These are phyloP conservation scores for Mesoclemmys tuberculata DNA, from an alignment of 2,113 vertebrate genomes.

Conservation along the genomic window DNA sequence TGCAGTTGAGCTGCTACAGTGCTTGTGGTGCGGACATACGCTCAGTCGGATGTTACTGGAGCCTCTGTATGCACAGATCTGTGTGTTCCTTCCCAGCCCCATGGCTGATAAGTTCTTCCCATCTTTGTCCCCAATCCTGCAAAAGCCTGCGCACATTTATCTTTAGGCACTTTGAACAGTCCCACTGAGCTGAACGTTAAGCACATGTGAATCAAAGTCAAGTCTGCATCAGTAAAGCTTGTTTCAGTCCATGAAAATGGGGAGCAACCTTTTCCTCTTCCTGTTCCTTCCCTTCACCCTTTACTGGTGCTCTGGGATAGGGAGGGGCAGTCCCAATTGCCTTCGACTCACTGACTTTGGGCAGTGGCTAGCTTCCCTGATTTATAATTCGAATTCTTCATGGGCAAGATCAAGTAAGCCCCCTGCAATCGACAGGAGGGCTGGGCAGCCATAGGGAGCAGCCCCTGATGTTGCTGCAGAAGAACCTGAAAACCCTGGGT, in stretches of 20 bases:
- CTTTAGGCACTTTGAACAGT: background rate
- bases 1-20: too few species aligned
- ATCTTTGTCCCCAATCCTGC: background rate
- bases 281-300: rapidly evolving
- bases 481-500: background rate
- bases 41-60: background rate
- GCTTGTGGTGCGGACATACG: too few species aligned
- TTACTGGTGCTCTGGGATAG: background rate
- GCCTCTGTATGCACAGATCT: rapidly evolving
- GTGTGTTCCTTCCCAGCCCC: rapidly evolving
- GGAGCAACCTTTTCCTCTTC: background rate
- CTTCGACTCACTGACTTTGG: background rate
- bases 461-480: background rate
- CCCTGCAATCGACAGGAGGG: background rate
- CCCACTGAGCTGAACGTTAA: rapidly evolving
- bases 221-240: background rate
- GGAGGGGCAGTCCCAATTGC: background rate
- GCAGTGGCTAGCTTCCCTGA: rapidly evolving
- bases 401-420: background rate
- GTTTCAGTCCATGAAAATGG: rapidly evolving
- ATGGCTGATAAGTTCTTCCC: background rate
- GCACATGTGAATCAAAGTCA: rapidly evolving
- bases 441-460: background rate
- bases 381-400: too few species aligned
- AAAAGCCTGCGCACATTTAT: background rate